Conservation (phyloP, 2,797 vertebrate species). For the Pantherophis vulpinus region DNA sequence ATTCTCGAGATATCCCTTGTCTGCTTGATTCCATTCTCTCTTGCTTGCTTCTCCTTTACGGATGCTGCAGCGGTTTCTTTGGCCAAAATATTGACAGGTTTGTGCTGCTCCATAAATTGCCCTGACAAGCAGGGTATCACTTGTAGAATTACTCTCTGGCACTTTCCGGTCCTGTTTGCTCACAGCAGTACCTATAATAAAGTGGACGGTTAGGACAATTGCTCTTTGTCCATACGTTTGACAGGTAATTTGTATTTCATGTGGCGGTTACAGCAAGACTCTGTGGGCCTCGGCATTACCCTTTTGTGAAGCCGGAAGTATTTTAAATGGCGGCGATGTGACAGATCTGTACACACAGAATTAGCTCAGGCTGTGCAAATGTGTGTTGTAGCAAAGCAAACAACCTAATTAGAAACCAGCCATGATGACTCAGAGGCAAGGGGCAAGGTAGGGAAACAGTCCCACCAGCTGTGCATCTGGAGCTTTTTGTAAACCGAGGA, state of each 20-base stretch:
- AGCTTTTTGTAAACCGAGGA: not conserved
- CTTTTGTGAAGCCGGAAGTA: slow-evolving; percentile 18
- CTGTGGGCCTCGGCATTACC: slow-evolving; percentile 17
- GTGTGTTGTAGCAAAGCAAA: slow-evolving; percentile 20
- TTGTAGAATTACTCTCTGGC: slow-evolving; percentile 44
- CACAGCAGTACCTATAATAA: not conserved
- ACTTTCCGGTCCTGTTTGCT: slow-evolving; percentile 43
- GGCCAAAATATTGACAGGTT: slow-evolving; percentile 25
- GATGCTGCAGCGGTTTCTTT: slow-evolving; percentile 15
- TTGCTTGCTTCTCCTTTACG: slow-evolving; percentile 35
- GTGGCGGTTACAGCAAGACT: not conserved
- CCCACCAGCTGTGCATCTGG: not conserved
- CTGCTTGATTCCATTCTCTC: not conserved
- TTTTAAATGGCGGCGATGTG: slow-evolving; percentile 7
- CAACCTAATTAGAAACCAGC: not conserved
- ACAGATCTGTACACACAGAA: slow-evolving; percentile 5
- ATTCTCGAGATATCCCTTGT: not conserved
- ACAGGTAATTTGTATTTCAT: slow-evolving; percentile 11
- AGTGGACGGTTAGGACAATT: slow-evolving; percentile 21
- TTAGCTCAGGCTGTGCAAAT: slow-evolving; percentile 3
- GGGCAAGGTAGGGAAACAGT: not conserved
- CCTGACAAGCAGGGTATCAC: slow-evolving; percentile 55
- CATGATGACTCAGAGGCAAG: slow-evolving; percentile 7
- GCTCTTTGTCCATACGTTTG: slow-evolving; percentile 25
- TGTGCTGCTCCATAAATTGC: slow-evolving; percentile 42